A percentile compares a stretch with the other conserved stretches of the same genome.
These are phyloP conservation scores for Lepidochrysops patricia DNA, from an alignment of 2,888 invertebrate genomes.

Conservation along the genomic window DNA sequence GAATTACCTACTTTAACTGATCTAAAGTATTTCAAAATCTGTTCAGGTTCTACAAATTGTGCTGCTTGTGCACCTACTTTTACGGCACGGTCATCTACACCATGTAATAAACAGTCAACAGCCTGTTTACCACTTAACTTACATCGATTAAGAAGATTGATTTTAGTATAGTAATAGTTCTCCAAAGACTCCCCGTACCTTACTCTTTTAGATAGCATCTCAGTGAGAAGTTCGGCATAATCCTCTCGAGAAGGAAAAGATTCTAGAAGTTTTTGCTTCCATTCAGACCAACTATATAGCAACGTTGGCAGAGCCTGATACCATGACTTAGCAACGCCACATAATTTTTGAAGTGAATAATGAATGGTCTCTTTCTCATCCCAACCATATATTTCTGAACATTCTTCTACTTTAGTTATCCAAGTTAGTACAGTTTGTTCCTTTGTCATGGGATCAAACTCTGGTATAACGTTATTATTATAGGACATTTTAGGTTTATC, in stretches of 20 bases:
- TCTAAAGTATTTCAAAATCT: conserved; percentile 20
- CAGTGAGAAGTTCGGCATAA: conserved; percentile 22
- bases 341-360: conserved; percentile 21
- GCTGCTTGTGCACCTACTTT: conserved; percentile 22
- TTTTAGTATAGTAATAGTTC: conserved; percentile 20
- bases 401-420: conserved; percentile 20
- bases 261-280: conserved; percentile 21
- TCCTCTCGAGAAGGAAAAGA: conserved; percentile 22
- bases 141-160: conserved; percentile 21
- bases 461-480: conserved; percentile 18
- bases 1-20: too few relatives aligned
- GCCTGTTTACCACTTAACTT: conserved; percentile 19
- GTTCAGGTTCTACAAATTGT: conserved; percentile 17
- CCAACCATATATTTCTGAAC: conserved; percentile 14
- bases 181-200: conserved; percentile 22
- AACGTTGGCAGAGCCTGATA: conserved; percentile 22
- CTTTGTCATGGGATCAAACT: conserved; percentile 21
- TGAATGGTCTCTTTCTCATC: conserved; percentile 19
- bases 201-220: conserved; percentile 20
- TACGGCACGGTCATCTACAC: conserved; percentile 20
- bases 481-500: background rate
- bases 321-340: conserved; percentile 22
- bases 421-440: conserved; percentile 17
- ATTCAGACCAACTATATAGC: conserved; percentile 19
- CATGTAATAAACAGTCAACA: conserved; percentile 20